Evolutionary conservation across 1,140 invertebrate genomes (phyloP), one percentile per base, ranked within the genome.

Genomic region (Aleiodes sp.): DNA sequence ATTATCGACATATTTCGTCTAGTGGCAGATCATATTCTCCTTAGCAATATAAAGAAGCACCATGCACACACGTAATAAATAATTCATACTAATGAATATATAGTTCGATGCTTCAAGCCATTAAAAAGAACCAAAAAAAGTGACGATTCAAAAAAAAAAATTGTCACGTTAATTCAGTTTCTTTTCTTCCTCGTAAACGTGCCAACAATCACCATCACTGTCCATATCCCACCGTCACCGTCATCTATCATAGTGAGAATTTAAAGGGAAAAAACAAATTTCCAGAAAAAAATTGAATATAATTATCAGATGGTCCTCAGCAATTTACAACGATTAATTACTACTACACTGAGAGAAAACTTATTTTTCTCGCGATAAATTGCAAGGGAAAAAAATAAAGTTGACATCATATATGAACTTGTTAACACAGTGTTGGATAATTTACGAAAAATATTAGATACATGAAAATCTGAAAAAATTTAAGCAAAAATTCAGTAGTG

Each of bases 91-190:
- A 61, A 46, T 72, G 60, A 56, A 59, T 65, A 68, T 70, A 70
- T 64, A 60, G 72, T 78, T 80, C 67, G 78, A 83, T 82, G 81
- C 79, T 78, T 85, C 78, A 81, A 83, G 81, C 80, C 76, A 80
- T 73, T 78, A 66, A 57, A 77, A 73, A 75, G n/a, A n/a, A n/a
- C n/a, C 70, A 33, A 75, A 60, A 73, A 46, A 39, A 56, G 68
- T 68, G 71, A 61, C 65, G 68, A 56, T 56, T 33, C 61, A 39
- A 70, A 74, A 73, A 68, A 68, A 68, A 75, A 66, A 52, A 41
- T 43, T 65, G 65, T 56, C 43, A 57, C 43, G 28, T 61, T 24
- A 19, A 37, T 14, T 61, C n/a, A 61, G 28, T 61, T 14, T 61
- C 10, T 61, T 33, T 61, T 14, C 31, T 1, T 29, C 24, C 21